These are phyloP conservation scores for Parotia lawesii DNA, from an alignment of 2,113 vertebrate species.

Conservation along the genomic window DNA sequence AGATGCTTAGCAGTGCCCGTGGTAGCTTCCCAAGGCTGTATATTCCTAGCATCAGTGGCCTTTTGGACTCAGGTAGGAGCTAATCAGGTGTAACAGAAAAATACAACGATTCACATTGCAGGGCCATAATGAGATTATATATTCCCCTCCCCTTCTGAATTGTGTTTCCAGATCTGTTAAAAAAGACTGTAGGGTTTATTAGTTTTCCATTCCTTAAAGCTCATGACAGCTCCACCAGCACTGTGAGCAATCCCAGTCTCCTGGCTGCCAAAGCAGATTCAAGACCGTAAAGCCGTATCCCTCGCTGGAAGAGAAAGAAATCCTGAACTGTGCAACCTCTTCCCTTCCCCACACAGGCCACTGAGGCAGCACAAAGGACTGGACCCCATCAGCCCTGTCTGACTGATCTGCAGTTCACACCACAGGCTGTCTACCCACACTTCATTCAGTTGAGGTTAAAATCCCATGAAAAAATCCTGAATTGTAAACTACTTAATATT, in stretches of 20 bases:
- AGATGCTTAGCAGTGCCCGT: background rate
- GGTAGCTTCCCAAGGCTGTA: background rate
- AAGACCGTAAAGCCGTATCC: background rate
- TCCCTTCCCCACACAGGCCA: background rate
- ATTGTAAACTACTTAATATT: background rate
- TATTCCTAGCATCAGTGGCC: background rate
- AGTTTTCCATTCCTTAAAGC: background rate
- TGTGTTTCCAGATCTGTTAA: background rate
- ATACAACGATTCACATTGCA: accelerated
- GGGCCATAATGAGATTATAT: background rate
- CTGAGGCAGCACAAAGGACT: background rate
- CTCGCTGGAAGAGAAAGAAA: background rate
- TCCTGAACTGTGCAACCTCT: background rate
- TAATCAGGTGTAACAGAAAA: background rate
- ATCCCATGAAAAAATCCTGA: background rate
- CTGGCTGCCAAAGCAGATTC: background rate
- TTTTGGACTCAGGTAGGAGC: background rate
- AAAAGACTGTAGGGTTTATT: background rate
- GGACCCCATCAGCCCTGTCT: background rate
- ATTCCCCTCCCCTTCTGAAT: background rate
- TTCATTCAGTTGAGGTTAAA: background rate
- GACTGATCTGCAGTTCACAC: background rate
- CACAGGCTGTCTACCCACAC: background rate
- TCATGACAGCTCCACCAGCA: background rate
- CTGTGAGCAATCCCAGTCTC: background rate